Evolutionary conservation across 2,797 vertebrate genomes (phyloP).

Genomic region (Alosa sapidissima): DNA sequence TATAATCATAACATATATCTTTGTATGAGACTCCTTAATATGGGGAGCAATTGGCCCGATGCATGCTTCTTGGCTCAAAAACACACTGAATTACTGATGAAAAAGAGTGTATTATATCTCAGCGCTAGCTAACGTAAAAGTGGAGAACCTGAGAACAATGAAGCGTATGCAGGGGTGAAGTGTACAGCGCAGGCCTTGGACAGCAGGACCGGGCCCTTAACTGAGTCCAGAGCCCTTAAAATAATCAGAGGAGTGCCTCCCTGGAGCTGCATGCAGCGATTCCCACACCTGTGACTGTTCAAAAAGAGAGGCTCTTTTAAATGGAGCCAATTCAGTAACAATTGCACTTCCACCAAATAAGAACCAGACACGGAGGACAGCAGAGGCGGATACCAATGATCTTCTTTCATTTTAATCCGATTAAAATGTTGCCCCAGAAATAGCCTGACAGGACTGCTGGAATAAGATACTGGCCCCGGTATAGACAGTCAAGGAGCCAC

Average conservation of each 20-base stretch:
- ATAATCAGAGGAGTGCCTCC: slow-evolving; percentile 36
- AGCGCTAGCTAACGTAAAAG: background rate
- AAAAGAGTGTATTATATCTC: background rate
- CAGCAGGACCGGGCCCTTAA: background rate
- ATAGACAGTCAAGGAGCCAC: slow-evolving; percentile 4
- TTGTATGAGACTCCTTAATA: background rate
- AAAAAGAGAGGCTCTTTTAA: slow-evolving; percentile 62
- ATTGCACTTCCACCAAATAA: slow-evolving; percentile 76
- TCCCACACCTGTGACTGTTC: slow-evolving; percentile 11
- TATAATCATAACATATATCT: background rate
- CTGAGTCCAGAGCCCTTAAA: slow-evolving; percentile 53
- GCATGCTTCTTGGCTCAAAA: background rate
- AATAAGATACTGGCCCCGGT: slow-evolving; percentile 12
- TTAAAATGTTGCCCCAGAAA: slow-evolving; percentile 63
- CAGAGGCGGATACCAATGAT: slow-evolving; percentile 77
- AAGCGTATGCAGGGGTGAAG: background rate
- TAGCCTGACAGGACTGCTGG: slow-evolving; percentile 49
- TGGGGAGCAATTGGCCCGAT: background rate
- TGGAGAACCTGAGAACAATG: background rate
- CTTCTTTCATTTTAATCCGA: slow-evolving; percentile 80
- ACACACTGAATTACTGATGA: background rate
- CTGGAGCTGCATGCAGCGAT: background rate
- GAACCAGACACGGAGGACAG: slow-evolving; percentile 74
- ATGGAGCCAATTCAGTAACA: slow-evolving; percentile 71
- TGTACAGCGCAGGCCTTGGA: background rate